phyloP scores from a whole-genome alignment of 2,888 invertebrate genomes.

The Plagiodera versicolora region DNA sequence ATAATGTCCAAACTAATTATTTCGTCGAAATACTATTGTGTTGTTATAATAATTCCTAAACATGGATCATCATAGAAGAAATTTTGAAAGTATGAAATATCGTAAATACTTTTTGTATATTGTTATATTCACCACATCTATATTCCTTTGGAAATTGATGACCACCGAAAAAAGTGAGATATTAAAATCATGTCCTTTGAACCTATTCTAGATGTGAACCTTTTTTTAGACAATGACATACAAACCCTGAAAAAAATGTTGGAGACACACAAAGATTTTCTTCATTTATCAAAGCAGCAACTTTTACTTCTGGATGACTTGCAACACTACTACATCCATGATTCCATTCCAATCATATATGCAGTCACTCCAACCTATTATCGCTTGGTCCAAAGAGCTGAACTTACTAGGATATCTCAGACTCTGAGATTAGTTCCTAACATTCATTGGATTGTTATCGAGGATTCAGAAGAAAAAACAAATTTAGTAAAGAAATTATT shows the following conservation, averaged over 20 bases:
- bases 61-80: neutral
- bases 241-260: constrained; percentile 44
- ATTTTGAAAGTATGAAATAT: constrained; percentile 30
- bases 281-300: constrained; percentile 48
- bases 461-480: constrained; percentile 77
- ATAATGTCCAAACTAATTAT: neutral
- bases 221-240: constrained; percentile 43
- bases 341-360: constrained; percentile 70
- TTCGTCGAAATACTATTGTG: neutral
- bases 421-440: constrained; percentile 84
- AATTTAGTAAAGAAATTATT: constrained; percentile 75
- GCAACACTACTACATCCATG: constrained; percentile 33
- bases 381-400: constrained; percentile 89
- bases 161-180: constrained; percentile 38
- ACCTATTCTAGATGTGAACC: neutral
- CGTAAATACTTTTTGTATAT: constrained; percentile 40
- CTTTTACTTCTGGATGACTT: constrained; percentile 46
- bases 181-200: neutral
- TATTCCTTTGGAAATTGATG: constrained; percentile 43
- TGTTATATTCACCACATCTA: constrained; percentile 38
- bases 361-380: constrained; percentile 91
- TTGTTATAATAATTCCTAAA: neutral
- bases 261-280: constrained; percentile 46
- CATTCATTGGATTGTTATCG: constrained; percentile 92
- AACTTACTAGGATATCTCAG: constrained; percentile 87